Conservation (phyloP, 2,888 invertebrate genomes). For the Lumbricus terrestris region DNA sequence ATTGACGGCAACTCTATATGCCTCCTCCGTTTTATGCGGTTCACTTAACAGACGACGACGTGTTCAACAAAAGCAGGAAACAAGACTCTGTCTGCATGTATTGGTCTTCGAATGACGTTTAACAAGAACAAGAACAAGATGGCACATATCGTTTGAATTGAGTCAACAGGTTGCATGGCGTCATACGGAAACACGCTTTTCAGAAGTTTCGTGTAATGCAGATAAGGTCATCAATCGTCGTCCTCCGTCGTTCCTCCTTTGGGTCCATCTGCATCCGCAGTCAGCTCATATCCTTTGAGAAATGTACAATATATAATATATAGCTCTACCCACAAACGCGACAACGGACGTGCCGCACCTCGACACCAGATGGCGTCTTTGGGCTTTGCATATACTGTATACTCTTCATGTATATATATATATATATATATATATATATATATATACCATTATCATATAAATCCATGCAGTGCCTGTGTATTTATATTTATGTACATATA, state of each 20-base stretch:
- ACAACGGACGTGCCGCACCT: not conserved
- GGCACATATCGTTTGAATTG: not conserved
- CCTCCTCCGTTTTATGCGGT: not conserved
- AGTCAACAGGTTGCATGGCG: not conserved
- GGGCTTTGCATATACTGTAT: not conserved
- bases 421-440: not conserved
- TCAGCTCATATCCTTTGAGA: not conserved
- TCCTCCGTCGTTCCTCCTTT: too few species aligned
- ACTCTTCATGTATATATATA: not conserved
- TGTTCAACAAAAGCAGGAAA: not conserved
- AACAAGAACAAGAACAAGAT: not conserved
- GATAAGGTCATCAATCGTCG: not conserved
- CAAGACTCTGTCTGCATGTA: not conserved
- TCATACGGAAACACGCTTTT: not conserved
- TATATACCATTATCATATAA: not conserved
- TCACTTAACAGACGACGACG: not conserved
- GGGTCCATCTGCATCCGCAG: not conserved
- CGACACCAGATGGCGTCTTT: not conserved
- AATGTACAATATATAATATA: conserved; percentile 3
- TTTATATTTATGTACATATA: too few species aligned
- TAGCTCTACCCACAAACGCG: not conserved
- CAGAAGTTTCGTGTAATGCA: not conserved
- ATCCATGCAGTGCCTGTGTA: too few species aligned
- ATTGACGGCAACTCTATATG: not conserved
- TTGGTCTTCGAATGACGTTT: not conserved